These are phyloP conservation scores for Eospalax fontanierii DNA, from an alignment of 2,797 vertebrate species.

Conservation along the genomic window DNA sequence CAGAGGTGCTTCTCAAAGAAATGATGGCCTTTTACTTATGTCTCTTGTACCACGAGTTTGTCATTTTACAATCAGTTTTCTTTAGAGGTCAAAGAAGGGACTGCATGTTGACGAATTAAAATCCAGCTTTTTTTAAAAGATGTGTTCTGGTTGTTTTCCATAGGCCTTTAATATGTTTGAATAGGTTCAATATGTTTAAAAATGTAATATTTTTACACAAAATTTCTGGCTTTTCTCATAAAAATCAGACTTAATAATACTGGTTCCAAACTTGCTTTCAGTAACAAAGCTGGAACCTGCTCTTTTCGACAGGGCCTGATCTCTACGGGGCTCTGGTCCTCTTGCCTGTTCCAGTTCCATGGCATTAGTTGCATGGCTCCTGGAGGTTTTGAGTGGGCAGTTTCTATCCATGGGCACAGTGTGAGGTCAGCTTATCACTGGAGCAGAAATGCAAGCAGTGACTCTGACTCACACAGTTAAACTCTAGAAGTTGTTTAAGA, in stretches of 20 bases:
- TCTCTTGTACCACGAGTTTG: not conserved
- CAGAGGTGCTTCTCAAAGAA: not conserved
- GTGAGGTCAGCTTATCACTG: not conserved
- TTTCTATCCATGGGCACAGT: not conserved
- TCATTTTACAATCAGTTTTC: not conserved
- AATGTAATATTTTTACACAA: slow-evolving; percentile 5
- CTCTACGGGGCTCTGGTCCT: not conserved
- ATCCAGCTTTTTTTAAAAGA: not conserved
- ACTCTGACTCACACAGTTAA: slow-evolving; percentile 17
- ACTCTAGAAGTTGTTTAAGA: not conserved
- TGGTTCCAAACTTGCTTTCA: not conserved
- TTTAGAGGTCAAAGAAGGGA: not conserved
- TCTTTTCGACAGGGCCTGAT: not conserved
- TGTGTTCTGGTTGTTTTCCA: not conserved
- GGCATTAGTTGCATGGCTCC: not conserved
- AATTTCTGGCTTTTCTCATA: slow-evolving; percentile 30
- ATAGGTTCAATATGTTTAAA: slow-evolving; percentile 10
- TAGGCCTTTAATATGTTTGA: not conserved
- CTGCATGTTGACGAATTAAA: not conserved
- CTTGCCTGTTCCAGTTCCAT: not conserved
- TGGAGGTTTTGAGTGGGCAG: not conserved
- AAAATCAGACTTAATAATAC: slow-evolving; percentile 14
- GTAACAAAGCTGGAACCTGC: not conserved
- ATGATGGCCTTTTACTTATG: not conserved
- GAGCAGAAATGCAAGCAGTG: slow-evolving; percentile 14